Evolutionary conservation across 2,888 invertebrate genomes (phyloP).

Genomic region (Labia minor): DNA sequence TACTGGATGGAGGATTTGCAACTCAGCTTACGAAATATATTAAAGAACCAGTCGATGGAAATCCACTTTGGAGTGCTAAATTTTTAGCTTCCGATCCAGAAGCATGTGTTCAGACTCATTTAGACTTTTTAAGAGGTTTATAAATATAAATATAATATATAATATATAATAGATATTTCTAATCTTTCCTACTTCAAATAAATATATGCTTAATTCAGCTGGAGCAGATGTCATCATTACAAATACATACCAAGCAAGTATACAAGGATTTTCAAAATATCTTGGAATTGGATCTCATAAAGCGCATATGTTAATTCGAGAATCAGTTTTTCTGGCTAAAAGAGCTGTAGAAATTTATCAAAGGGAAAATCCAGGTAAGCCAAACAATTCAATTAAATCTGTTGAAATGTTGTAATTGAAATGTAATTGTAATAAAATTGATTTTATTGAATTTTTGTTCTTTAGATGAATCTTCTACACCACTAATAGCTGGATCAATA

Average conservation of each 20-base stretch:
- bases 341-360: conserved; percentile 46
- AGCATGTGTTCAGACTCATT: conserved; percentile 67
- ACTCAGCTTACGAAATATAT: conserved; percentile 69
- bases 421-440: neutral
- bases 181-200: neutral
- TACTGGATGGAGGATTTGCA: conserved; percentile 68
- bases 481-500: conserved; percentile 74
- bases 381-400: neutral
- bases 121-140: conserved; percentile 66
- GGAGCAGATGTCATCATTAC: conserved; percentile 81
- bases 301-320: conserved; percentile 59
- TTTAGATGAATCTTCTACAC: conserved; percentile 30
- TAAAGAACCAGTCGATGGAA: conserved; percentile 64
- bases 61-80: conserved; percentile 81
- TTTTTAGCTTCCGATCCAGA: conserved; percentile 68
- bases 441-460: neutral
- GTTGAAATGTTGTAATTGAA: neutral
- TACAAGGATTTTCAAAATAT: conserved; percentile 63
- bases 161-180: no score
- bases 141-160: neutral
- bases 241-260: conserved; percentile 80
- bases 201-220: conserved; percentile 41
- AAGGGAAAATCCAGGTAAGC: neutral
- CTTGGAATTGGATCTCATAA: conserved; percentile 55
- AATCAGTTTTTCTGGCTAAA: conserved; percentile 62